Evolutionary conservation across 2,888 invertebrate species (phyloP), one percentile per base, ranked within the genome.

Genomic region (Eremobia ochroleuca): DNA sequence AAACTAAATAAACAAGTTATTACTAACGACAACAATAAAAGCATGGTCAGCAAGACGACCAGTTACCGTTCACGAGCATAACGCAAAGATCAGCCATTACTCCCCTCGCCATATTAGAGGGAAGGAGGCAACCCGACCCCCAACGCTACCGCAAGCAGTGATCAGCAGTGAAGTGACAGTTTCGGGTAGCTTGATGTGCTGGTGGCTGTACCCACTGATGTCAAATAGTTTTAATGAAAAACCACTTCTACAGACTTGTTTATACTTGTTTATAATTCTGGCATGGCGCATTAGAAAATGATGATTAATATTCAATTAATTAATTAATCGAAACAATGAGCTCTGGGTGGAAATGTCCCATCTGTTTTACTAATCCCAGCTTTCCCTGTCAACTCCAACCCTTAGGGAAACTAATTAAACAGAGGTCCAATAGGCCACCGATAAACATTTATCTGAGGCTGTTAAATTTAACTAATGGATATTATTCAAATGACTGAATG

Each of bases 321-420:
- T n/a, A 61, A 52, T 66, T 59, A 83, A 67, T 70, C 25, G 46
- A 55, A 67, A 78, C 78, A 76, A 70, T 68, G 70, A 67, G 52
- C 73, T 61, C 59, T 77, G 52, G 62, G 28, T 46, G 65, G 59
- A 72, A 75, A 61, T 62, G 69, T 77, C 79, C 79, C 82, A 79
- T 87, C 77, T 85, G 81, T 59, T 85, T 73, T 77, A 76, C 65
- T 73, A 73, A 72, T 31, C 72, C 69, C 46, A 25, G 66, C 46
- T 67, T 64, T 68, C 40, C 61, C 77, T 77, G 73, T 73, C 82
- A 70, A 76, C 68, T 81, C 61, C 6, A 75, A 85, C 81, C 74
- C 70, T 68, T 58, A 52, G 31, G 43, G 31, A 72, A 83, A 86
- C 76, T 83, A 76, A 85, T 85, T 75, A 62, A 76, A 68, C 34